Percentiles rank a stretch among this genome's conserved stretches.
Evolutionary conservation across 2,888 invertebrate genomes (phyloP).

Genomic region (Synergus japonicus): DNA sequence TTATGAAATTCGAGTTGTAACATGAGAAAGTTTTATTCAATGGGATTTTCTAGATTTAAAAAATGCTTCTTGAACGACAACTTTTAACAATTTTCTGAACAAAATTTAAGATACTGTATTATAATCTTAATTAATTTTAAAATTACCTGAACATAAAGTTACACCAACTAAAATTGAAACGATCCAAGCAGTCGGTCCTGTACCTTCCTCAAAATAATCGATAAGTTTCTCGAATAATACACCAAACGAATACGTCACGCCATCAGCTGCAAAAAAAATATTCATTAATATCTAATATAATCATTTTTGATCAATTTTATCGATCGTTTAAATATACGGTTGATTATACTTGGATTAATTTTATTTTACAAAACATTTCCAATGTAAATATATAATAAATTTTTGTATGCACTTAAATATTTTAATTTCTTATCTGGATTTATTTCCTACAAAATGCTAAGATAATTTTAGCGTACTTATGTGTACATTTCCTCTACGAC

Average conservation of each 20-base stretch:
- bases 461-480: not conserved
- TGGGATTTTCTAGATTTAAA: not conserved
- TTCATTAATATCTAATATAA: slow-evolving; percentile 7
- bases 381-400: not conserved
- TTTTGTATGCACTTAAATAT: not conserved
- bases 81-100: not conserved
- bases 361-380: not conserved
- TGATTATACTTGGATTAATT: not conserved
- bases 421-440: not conserved
- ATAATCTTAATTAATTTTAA: slow-evolving; percentile 5
- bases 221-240: slow-evolving; percentile 94
- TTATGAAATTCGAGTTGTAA: not conserved
- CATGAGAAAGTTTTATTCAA: slow-evolving; percentile 23
- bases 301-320: no score
- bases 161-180: slow-evolving; percentile 96
- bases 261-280: slow-evolving; percentile 87
- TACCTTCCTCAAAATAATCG: slow-evolving; percentile 89
- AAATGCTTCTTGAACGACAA: not conserved
- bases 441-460: not conserved
- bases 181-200: slow-evolving; percentile 94
- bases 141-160: slow-evolving; percentile 94
- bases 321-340: not conserved
- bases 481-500: not conserved
- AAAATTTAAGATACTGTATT: not conserved
- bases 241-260: slow-evolving; percentile 98